A percentile compares a stretch with the other conserved stretches of the same genome.
Conservation (phyloP, 1,140 invertebrate genomes). For the Mactra quadrangularis region DNA sequence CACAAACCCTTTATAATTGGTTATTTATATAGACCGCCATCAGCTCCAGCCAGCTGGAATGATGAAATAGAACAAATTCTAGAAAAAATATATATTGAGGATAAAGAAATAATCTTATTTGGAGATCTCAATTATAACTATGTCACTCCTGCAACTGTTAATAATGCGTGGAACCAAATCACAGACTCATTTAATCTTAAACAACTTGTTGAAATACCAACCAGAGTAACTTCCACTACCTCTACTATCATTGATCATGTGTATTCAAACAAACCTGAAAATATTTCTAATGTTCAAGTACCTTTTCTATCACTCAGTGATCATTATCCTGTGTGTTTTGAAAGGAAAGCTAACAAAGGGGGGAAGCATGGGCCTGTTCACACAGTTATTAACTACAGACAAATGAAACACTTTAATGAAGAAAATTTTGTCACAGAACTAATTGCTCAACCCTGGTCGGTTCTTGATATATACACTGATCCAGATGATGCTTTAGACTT, state of each 20-base stretch:
- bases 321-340: slow-evolving; percentile 5
- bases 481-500: slow-evolving; percentile 17
- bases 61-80: neutral
- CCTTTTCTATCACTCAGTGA: neutral
- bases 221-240: slow-evolving; percentile 3
- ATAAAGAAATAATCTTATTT: neutral
- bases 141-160: neutral
- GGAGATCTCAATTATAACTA: slow-evolving; percentile 6
- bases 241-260: slow-evolving; percentile 9
- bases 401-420: slow-evolving; percentile 1
- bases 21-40: slow-evolving; percentile 2
- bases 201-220: slow-evolving; percentile 1
- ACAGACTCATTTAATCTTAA: neutral
- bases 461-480: neutral
- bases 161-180: neutral
- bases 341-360: neutral
- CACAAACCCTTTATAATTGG: slow-evolving; percentile 6
- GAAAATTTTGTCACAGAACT: neutral
- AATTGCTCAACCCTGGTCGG: neutral
- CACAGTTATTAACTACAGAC: neutral
- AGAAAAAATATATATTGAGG: neutral
- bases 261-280: neutral
- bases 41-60: slow-evolving; percentile 6
- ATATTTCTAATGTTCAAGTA: neutral
- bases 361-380: neutral